phyloP scores from a whole-genome alignment of 1,140 invertebrate species.

The Varroa destructor region DNA sequence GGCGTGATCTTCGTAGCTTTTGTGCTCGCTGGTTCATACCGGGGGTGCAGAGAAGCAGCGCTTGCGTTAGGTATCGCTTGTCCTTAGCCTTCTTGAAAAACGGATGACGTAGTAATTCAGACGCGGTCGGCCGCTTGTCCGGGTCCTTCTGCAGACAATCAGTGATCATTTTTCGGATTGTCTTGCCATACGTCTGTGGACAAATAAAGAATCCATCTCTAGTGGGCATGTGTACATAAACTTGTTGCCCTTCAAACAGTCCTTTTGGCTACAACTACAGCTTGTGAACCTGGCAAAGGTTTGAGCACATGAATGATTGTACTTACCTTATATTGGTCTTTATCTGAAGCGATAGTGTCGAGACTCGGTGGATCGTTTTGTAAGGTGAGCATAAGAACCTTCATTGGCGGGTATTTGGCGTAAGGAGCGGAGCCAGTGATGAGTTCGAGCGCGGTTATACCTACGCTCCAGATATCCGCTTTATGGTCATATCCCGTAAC shows the following conservation, averaged over 20 bases:
- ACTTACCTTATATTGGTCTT: slow-evolving; percentile 77
- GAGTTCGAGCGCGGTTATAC: slow-evolving; percentile 97
- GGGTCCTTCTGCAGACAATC: slow-evolving; percentile 92
- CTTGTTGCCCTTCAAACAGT: too few species aligned
- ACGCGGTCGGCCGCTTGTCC: slow-evolving; percentile 80
- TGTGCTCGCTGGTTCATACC: slow-evolving; percentile 20
- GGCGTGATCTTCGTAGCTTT: slow-evolving; percentile 17
- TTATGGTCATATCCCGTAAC: slow-evolving; percentile 98
- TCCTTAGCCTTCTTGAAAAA: slow-evolving; percentile 96
- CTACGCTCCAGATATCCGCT: slow-evolving; percentile 99
- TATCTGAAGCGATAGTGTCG: slow-evolving; percentile 86
- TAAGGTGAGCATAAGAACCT: slow-evolving; percentile 87
- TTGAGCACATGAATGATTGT: too few species aligned
- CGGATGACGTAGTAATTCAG: slow-evolving; percentile 91
- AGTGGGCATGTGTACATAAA: too few species aligned
- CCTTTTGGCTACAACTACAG: too few species aligned
- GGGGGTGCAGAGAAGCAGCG: slow-evolving; percentile 19
- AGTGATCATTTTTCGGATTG: slow-evolving; percentile 84
- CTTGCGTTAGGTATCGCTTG: slow-evolving; percentile 10
- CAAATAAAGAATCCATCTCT: neutral
- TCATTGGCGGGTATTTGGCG: slow-evolving; percentile 98
- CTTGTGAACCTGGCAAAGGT: too few species aligned
- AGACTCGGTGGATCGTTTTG: slow-evolving; percentile 95
- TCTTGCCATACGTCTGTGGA: slow-evolving; percentile 63
- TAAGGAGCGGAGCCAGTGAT: slow-evolving; percentile 96